phyloP scores from a whole-genome alignment of 1,140 invertebrate genomes.

The Schlechtendalia chinensis region DNA sequence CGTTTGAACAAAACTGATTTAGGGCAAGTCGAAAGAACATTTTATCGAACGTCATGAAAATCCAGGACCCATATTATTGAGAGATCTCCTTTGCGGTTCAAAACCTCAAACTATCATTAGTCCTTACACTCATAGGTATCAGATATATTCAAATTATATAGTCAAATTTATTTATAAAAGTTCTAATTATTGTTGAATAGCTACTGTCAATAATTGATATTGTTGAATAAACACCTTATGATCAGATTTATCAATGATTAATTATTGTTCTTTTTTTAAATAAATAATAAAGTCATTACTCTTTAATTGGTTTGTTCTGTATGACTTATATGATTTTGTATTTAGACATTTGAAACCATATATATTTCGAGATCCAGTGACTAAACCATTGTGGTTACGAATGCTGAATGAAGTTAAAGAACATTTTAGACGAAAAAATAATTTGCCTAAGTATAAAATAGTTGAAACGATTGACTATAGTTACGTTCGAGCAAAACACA shows the following conservation, averaged over 20 bases:
- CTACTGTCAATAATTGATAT: too few relatives aligned
- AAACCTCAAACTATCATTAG: conserved; percentile 46
- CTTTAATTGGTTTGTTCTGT: too few relatives aligned
- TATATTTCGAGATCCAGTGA: conserved; percentile 68
- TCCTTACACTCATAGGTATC: conserved; percentile 42
- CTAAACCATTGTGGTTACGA: conserved; percentile 67
- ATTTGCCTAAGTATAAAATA: conserved; percentile 3
- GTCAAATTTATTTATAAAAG: too few relatives aligned
- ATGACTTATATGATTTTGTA: background rate
- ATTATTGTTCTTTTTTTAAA: too few relatives aligned
- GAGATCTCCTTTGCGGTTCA: conserved; percentile 36
- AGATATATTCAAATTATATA: too few relatives aligned
- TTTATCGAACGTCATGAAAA: conserved; percentile 34
- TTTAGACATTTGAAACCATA: conserved; percentile 73
- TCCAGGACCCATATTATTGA: conserved; percentile 26
- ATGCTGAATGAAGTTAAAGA: conserved; percentile 69
- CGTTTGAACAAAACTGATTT: background rate
- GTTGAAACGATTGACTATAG: conserved; percentile 51
- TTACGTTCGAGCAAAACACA: conserved; percentile 49
- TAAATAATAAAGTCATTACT: too few relatives aligned
- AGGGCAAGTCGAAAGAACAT: background rate
- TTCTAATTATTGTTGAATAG: too few relatives aligned
- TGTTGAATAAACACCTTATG: too few relatives aligned
- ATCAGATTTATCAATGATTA: too few relatives aligned
- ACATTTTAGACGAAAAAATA: conserved; percentile 4